Evolutionary conservation across 1,140 invertebrate genomes (phyloP), one percentile per base, ranked within the genome.

Genomic region (Streblospio benedicti): DNA sequence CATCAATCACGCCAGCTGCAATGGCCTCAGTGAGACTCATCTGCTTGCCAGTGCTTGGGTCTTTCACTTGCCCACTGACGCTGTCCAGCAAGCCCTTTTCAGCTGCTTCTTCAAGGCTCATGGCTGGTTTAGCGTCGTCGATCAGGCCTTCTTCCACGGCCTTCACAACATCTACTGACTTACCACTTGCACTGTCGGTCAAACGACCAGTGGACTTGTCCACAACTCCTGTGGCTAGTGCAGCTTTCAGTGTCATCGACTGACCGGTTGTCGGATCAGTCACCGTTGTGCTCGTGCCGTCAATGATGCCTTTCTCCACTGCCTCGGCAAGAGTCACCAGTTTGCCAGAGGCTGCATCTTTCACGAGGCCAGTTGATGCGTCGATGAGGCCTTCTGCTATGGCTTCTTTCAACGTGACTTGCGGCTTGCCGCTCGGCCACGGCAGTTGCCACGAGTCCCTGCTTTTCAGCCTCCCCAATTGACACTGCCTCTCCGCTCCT

Each of bases 201-300:
- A 87, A 90, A 31, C 86, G 86, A 49, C 85, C 84, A 23, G 87
- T 83, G 78, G 90, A 85, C 86, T 83, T 86, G 30, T 85, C 89
- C 65, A 90, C 88, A 56, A 88, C 84, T n/a, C 90, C 89, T 78
- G 89, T n/a, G n/a, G n/a, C n/a, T n/a, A n/a, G n/a, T n/a, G 87
- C 88, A 45, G 83, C 74, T 35, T 84, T 82, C 30, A 90, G 81
- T 67, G 85, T 80, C 20, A 88, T 62, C 18, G 18, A 41, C 35
- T 28, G 20, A 41, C 85, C 89, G 63, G 91, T 41, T 14, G 51
- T 71, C 32, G 91, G 90, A 67, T 92, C 81, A 31, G 92, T 77
- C 61, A 89, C 71, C 72, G 89, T 83, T 69, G 88, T 52, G 18
- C 50, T 55, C 9, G 60, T 57, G 25, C 67, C 67, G 43, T 62